Conservation (phyloP, 2,888 invertebrate species). For the Tipula helvola region DNA sequence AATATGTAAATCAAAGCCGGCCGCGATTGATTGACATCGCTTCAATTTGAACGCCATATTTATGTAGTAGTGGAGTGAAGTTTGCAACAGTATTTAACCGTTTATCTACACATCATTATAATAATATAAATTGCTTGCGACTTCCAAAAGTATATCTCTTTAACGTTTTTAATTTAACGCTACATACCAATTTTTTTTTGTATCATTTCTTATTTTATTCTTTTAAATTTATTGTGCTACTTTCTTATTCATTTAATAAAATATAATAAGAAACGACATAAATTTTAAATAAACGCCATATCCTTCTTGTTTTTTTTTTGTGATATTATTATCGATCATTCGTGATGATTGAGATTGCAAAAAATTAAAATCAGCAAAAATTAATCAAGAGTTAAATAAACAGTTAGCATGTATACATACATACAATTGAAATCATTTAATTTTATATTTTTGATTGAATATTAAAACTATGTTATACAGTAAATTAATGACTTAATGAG, state of each 20-base stretch:
- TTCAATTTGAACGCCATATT: not conserved
- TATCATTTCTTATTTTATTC: not conserved
- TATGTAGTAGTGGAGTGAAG: not conserved
- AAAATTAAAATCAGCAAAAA: not conserved
- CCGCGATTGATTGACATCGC: not conserved
- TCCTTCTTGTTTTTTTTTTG: not conserved
- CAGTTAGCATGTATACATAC: not conserved
- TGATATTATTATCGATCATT: not conserved
- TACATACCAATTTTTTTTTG: not conserved
- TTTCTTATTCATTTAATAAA: not conserved
- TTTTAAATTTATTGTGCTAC: not conserved
- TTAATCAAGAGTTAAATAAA: not conserved
- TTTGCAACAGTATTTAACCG: not conserved
- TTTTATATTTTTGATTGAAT: not conserved
- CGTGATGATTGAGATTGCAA: not conserved
- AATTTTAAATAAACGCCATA: not conserved
- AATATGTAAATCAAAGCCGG: not conserved
- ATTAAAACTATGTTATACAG: not conserved
- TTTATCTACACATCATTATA: not conserved
- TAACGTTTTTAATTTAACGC: not conserved
- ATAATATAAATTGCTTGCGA: not conserved
- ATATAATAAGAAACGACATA: not conserved
- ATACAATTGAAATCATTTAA: not conserved
- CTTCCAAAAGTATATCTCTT: not conserved
- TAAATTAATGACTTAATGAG: not conserved